Percentiles rank a stretch among this genome's conserved stretches.
These are phyloP conservation scores for Heliothis peltigera DNA, from an alignment of 2,888 invertebrate genomes.

Conservation along the genomic window DNA sequence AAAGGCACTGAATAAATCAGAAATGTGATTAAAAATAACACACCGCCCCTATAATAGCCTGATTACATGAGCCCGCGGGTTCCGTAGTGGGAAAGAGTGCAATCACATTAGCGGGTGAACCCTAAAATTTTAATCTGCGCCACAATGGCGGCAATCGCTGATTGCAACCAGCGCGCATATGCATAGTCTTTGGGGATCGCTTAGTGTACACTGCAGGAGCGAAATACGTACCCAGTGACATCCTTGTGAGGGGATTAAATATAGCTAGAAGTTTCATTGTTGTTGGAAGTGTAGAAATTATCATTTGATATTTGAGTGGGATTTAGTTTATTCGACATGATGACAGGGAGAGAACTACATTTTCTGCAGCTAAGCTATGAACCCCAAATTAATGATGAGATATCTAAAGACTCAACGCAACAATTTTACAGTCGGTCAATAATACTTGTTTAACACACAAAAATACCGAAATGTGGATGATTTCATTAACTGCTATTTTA, in stretches of 20 bases:
- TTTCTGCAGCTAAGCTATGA: no score
- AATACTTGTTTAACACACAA: no score
- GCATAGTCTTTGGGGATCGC: conserved; percentile 89
- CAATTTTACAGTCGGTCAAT: no score
- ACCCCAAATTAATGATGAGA: no score
- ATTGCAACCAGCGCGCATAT: conserved; percentile 87
- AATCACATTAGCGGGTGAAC: conserved; percentile 89
- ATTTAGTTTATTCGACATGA: no score
- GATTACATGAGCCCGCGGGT: conserved; percentile 77
- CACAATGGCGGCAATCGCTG: conserved; percentile 88
- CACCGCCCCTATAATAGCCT: conserved; percentile 81
- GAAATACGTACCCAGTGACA: conserved; percentile 10
- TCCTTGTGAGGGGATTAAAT: conserved; percentile 17
- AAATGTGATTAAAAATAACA: conserved; percentile 86
- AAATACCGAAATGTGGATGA: no score
- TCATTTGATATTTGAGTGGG: no score
- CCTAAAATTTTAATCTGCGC: conserved; percentile 89
- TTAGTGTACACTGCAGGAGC: conserved; percentile 79
- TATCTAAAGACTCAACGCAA: no score
- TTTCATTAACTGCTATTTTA: no score
- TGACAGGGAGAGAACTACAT: no score
- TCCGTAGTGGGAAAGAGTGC: conserved; percentile 82
- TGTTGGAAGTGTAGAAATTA: neutral
- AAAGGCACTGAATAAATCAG: conserved; percentile 66
- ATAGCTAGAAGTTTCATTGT: neutral